A percentile compares a stretch with the other conserved stretches of the same genome.
Evolutionary conservation across 1,140 invertebrate species (phyloP).

Genomic region (Ceratitis capitata): DNA sequence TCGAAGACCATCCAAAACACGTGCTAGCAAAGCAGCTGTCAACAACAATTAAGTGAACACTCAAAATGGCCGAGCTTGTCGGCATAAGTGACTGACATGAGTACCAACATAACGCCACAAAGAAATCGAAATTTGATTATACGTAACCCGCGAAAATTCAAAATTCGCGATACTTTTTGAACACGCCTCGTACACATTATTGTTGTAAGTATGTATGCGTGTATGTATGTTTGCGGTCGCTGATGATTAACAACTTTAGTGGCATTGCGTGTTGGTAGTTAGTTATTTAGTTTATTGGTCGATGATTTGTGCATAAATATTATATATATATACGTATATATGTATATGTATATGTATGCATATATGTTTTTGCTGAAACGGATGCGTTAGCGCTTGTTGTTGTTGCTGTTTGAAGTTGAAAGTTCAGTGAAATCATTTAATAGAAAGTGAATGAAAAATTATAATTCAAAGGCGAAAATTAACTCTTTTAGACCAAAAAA

Average conservation of each 20-base stretch:
- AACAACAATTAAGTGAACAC: too few species aligned
- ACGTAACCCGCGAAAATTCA: too few species aligned
- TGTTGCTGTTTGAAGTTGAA: slow-evolving; percentile 7
- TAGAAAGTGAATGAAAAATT: slow-evolving; percentile 43
- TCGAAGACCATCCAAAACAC: too few species aligned
- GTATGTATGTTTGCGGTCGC: background rate
- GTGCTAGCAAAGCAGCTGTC: too few species aligned
- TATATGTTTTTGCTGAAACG: background rate
- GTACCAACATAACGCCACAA: too few species aligned
- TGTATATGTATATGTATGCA: background rate
- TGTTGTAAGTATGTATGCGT: background rate
- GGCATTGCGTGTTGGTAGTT: background rate
- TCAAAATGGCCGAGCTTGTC: too few species aligned
- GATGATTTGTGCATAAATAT: background rate
- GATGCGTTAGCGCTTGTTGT: background rate
- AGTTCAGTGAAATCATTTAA: slow-evolving; percentile 41
- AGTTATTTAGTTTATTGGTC: slow-evolving; percentile 25
- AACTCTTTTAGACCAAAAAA: background rate
- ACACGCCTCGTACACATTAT: too few species aligned
- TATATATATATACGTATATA: too few species aligned
- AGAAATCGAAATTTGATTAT: too few species aligned
- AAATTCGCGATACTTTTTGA: too few species aligned
- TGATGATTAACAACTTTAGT: background rate
- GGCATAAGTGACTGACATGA: too few species aligned
- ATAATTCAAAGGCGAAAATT: background rate